Evolutionary conservation across 2,888 invertebrate genomes (phyloP).

Genomic region (Phaonia tiefii): DNA sequence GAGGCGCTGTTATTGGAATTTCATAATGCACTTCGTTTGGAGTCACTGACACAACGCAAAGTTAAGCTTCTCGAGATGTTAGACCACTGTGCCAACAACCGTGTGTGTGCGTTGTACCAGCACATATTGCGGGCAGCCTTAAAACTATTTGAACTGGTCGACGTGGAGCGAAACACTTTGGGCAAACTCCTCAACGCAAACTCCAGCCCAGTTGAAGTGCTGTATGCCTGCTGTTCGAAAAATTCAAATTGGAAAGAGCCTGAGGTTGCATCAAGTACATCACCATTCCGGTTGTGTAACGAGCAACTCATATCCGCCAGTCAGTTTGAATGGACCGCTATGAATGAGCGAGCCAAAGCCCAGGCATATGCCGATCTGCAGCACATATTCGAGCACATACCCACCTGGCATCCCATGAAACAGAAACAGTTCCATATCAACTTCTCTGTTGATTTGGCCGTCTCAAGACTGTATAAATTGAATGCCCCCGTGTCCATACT

Average conservation of each 20-base stretch:
- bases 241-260: slow-evolving; percentile 78
- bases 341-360: slow-evolving; percentile 81
- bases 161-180: slow-evolving; percentile 70
- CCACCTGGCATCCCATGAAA: slow-evolving; percentile 78
- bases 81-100: slow-evolving; percentile 69
- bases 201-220: slow-evolving; percentile 76
- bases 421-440: slow-evolving; percentile 79
- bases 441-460: slow-evolving; percentile 77
- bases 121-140: slow-evolving; percentile 75
- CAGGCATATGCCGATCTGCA: slow-evolving; percentile 79
- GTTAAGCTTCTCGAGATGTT: slow-evolving; percentile 73
- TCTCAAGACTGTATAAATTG: slow-evolving; percentile 75
- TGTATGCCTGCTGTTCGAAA: slow-evolving; percentile 76
- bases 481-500: slow-evolving; percentile 78
- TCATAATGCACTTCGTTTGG: slow-evolving; percentile 75
- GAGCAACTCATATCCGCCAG: slow-evolving; percentile 82
- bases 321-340: slow-evolving; percentile 87
- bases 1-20: slow-evolving; percentile 84
- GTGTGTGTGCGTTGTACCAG: slow-evolving; percentile 73
- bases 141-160: slow-evolving; percentile 73
- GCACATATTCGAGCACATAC: slow-evolving; percentile 75
- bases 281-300: slow-evolving; percentile 76
- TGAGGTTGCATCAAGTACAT: slow-evolving; percentile 70
- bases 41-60: slow-evolving; percentile 75
- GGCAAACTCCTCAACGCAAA: slow-evolving; percentile 69